Conservation (phyloP, 2,888 invertebrate genomes). For the Ashinkailepas kermadecensis region DNA sequence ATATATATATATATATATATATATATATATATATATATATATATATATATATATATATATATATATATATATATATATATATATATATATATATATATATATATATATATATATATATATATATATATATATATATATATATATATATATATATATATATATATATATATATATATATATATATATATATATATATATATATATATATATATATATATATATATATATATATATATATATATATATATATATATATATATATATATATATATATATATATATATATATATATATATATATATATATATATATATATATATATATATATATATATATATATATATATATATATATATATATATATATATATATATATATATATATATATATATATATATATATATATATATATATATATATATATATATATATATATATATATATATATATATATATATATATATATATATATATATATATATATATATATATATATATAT, state of each 20-base stretch:
- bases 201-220: constrained; percentile 21
- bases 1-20: not conserved
- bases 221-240: constrained; percentile 21
- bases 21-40: not conserved
- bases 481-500: constrained; percentile 21
- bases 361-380: not conserved
- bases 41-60: not conserved
- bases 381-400: constrained; percentile 11
- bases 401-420: constrained; percentile 21
- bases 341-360: not conserved
- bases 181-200: constrained; percentile 21
- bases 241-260: constrained; percentile 21
- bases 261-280: constrained; percentile 21
- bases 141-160: constrained; percentile 21
- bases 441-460: constrained; percentile 21
- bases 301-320: not conserved
- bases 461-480: constrained; percentile 21
- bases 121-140: constrained; percentile 21
- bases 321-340: not conserved
- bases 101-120: constrained; percentile 21
- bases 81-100: constrained; percentile 13
- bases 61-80: not conserved
- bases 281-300: constrained; percentile 19
- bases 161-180: constrained; percentile 21
- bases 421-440: constrained; percentile 21